phyloP scores from a whole-genome alignment of 2,113 vertebrate species.

The Ptyas mucosa region DNA sequence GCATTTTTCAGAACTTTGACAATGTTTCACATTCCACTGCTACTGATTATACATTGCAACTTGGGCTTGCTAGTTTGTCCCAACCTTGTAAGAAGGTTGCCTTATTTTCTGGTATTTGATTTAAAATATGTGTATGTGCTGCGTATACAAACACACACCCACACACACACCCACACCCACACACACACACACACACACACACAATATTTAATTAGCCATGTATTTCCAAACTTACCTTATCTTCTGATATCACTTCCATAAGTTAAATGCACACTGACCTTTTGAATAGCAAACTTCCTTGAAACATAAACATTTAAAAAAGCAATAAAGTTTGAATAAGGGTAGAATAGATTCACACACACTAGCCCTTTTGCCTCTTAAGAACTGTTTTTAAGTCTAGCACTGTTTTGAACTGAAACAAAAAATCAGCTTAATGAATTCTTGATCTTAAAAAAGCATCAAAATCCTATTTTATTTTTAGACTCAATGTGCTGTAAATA shows the following conservation, averaged over 20 bases:
- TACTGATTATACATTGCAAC: conserved; percentile 56
- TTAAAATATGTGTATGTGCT: conserved; percentile 31
- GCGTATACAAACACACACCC: fast-evolving
- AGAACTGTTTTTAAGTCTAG: conserved; percentile 56
- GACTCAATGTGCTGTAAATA: conserved; percentile 17
- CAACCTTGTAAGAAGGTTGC: conserved; percentile 41
- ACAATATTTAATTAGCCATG: conserved; percentile 61
- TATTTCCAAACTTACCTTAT: conserved; percentile 69
- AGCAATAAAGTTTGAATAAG: conserved; percentile 35
- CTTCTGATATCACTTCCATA: conserved; percentile 65
- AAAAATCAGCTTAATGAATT: conserved; percentile 10
- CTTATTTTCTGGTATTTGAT: conserved; percentile 56
- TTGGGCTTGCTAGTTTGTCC: conserved; percentile 47
- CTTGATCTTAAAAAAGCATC: neutral
- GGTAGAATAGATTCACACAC: conserved; percentile 31
- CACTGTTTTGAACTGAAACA: conserved; percentile 36
- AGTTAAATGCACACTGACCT: conserved; percentile 65
- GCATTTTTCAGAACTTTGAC: conserved; percentile 53
- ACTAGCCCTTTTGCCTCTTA: conserved; percentile 30
- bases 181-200: neutral
- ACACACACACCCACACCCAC: neutral
- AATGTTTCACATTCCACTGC: conserved; percentile 53
- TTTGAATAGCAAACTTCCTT: conserved; percentile 68
- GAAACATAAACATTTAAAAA: conserved; percentile 64
- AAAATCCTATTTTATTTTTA: conserved; percentile 7